These are phyloP conservation scores for Oostethus manadensis DNA, from an alignment of 2,113 vertebrate genomes.

Conservation along the genomic window DNA sequence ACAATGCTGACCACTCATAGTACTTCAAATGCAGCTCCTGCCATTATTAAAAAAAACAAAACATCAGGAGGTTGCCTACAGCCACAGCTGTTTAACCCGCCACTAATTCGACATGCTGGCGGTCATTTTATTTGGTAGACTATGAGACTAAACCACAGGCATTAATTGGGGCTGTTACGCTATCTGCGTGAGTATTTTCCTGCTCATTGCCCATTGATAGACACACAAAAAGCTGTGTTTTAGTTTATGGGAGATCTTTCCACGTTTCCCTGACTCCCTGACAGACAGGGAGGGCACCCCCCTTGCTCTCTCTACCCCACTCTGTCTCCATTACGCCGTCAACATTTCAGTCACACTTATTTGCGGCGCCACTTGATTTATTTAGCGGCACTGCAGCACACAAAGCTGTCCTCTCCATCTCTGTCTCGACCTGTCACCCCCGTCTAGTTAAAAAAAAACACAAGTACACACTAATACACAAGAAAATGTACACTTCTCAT, in stretches of 20 bases:
- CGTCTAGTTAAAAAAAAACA: not conserved
- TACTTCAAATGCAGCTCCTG: no score
- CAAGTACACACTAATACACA: not conserved
- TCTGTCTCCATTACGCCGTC: conserved; percentile 43
- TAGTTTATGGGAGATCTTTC: not conserved
- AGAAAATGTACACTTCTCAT: not conserved
- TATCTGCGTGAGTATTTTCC: no score
- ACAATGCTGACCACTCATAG: no score
- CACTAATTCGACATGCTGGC: no score
- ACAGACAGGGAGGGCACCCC: conserved; percentile 6
- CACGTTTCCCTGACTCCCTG: not conserved
- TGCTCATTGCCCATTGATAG: no score
- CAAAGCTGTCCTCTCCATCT: conserved; percentile 53
- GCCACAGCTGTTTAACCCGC: no score
- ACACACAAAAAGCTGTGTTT: no score
- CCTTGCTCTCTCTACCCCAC: not conserved
- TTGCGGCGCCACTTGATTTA: conserved; percentile 54
- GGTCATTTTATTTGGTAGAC: no score
- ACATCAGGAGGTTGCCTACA: no score
- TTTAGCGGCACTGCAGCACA: conserved; percentile 39
- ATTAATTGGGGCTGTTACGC: no score
- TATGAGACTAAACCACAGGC: no score
- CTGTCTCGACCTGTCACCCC: conserved; percentile 41
- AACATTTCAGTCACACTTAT: conserved; percentile 63
- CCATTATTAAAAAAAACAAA: no score